phyloP scores from a whole-genome alignment of 2,888 invertebrate genomes.

The Cremastinae sp. region DNA sequence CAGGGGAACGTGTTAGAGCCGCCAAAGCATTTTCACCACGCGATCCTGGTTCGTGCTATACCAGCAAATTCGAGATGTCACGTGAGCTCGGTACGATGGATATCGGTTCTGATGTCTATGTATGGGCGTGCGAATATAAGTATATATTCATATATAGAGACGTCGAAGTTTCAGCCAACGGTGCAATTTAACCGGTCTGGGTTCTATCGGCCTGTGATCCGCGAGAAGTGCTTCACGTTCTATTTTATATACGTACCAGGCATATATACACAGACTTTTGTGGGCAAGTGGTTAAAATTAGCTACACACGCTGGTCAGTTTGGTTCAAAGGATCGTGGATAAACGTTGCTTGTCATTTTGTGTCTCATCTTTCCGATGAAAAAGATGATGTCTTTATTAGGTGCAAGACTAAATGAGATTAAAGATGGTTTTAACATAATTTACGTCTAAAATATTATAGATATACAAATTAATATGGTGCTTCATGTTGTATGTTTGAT shows the following conservation, averaged over 20 bases:
- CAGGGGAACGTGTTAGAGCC: slow-evolving; percentile 23
- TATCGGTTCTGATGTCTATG: slow-evolving; percentile 2
- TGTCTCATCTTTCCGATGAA: no score
- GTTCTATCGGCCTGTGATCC: slow-evolving; percentile 48
- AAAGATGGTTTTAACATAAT: no score
- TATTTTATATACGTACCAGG: slow-evolving; percentile 13
- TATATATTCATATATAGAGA: not conserved
- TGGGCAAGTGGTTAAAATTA: slow-evolving; percentile 64
- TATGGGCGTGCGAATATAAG: not conserved
- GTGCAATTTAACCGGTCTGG: slow-evolving; percentile 48
- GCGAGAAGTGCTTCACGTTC: slow-evolving; percentile 51
- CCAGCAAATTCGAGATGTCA: slow-evolving; percentile 25
- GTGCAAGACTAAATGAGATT: no score
- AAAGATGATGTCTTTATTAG: no score
- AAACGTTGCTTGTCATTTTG: no score
- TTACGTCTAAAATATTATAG: no score
- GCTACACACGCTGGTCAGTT: slow-evolving; percentile 30
- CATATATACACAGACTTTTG: slow-evolving; percentile 6
- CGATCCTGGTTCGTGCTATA: slow-evolving; percentile 16
- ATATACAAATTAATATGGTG: no score
- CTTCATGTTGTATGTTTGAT: no score
- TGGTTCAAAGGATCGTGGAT: no score
- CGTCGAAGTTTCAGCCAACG: slow-evolving; percentile 28
- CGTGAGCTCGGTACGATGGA: slow-evolving; percentile 3
- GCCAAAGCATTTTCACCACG: slow-evolving; percentile 40